Conservation (phyloP, 1,140 invertebrate genomes). For the Diorhabda elongata region DNA sequence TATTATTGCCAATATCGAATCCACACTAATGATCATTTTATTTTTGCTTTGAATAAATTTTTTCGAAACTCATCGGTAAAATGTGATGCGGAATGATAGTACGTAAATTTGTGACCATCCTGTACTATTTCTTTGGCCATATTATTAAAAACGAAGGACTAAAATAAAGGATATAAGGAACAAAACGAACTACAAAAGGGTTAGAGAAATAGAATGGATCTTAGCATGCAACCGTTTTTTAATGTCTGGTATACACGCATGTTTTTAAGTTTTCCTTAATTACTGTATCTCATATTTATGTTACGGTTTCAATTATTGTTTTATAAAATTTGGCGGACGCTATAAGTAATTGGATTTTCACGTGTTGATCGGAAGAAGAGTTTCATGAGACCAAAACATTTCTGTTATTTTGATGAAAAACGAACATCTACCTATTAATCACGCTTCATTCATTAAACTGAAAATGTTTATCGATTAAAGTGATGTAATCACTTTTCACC, state of each 20-base stretch:
- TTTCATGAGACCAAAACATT: neutral
- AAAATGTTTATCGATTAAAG: no score
- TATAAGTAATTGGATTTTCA: slow-evolving; percentile 21
- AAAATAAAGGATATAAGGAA: slow-evolving; percentile 16
- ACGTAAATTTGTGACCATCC: neutral
- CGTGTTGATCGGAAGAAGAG: slow-evolving; percentile 4
- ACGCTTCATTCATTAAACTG: no score
- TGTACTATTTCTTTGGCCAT: slow-evolving; percentile 16
- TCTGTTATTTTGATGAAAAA: neutral
- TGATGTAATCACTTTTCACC: no score
- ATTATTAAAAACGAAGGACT: slow-evolving; percentile 20
- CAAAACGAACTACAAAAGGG: slow-evolving; percentile 21
- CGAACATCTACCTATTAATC: neutral
- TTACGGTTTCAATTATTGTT: slow-evolving; percentile 19
- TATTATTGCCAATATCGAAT: no score
- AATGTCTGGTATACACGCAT: slow-evolving; percentile 29
- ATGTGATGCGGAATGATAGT: no score
- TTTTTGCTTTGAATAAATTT: no score
- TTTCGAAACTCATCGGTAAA: no score
- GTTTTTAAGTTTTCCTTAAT: slow-evolving; percentile 28
- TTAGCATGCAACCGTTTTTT: slow-evolving; percentile 28
- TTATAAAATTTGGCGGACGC: slow-evolving; percentile 18
- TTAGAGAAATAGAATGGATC: slow-evolving; percentile 24
- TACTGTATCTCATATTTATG: slow-evolving; percentile 24
- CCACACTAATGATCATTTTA: no score